A percentile compares a stretch with the other conserved stretches of the same genome.
These are phyloP conservation scores for Hirudinaria manillensis DNA, from an alignment of 2,888 invertebrate species.

Conservation along the genomic window DNA sequence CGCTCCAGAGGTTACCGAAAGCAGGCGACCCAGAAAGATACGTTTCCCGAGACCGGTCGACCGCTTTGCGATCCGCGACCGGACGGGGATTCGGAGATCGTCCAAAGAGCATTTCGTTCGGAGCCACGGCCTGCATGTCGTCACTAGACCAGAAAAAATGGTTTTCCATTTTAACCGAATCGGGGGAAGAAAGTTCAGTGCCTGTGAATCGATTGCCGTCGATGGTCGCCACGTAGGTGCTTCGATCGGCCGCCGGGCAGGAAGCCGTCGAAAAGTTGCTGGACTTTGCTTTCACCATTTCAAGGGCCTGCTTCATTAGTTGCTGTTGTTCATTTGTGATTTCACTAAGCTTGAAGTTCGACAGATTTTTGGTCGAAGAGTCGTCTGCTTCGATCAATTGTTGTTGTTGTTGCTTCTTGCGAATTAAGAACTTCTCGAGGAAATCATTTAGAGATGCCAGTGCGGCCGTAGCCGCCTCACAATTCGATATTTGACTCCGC, in stretches of 20 bases:
- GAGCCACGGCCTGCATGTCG: too few species aligned
- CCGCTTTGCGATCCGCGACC: too few species aligned
- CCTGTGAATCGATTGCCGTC: background rate
- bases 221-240: too few species aligned
- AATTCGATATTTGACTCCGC: background rate
- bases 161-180: background rate
- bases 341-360: background rate
- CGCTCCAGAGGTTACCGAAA: too few species aligned
- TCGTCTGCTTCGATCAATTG: background rate
- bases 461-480: background rate
- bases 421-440: constrained; percentile 4
- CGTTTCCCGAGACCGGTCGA: too few species aligned
- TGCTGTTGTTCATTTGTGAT: constrained; percentile 9
- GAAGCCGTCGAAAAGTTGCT: background rate
- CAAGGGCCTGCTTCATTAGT: constrained; percentile 5
- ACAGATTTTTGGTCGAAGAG: background rate
- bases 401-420: background rate
- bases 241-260: too few species aligned
- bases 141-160: background rate
- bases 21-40: too few species aligned
- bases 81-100: too few species aligned
- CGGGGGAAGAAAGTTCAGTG: background rate
- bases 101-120: too few species aligned
- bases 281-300: constrained; percentile 4
- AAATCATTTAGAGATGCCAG: constrained; percentile 3